A percentile compares a stretch with the other conserved stretches of the same genome.
These are phyloP conservation scores for Lampropteryx suffumata DNA, from an alignment of 2,888 invertebrate species.

Conservation along the genomic window DNA sequence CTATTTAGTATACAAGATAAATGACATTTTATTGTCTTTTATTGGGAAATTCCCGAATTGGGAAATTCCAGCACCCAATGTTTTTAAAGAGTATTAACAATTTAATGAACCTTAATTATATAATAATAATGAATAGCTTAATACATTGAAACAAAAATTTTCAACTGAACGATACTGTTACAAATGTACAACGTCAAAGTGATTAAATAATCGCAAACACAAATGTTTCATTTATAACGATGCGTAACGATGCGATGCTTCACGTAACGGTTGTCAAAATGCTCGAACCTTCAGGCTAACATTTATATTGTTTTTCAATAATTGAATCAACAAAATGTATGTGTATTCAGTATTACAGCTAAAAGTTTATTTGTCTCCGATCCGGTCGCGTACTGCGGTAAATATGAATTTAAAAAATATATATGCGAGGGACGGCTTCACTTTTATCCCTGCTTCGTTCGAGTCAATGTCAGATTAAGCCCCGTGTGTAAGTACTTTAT, in stretches of 20 bases:
- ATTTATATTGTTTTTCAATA: slow-evolving; percentile 7
- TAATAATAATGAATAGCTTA: slow-evolving; percentile 11
- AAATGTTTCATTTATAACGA: slow-evolving; percentile 3
- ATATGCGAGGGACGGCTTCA: slow-evolving; percentile 27
- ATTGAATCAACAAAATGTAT: slow-evolving; percentile 8
- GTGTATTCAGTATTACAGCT: slow-evolving; percentile 5
- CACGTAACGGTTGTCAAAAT: slow-evolving; percentile 2
- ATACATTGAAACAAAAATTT: slow-evolving; percentile 16
- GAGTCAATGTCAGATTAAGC: slow-evolving; percentile 57
- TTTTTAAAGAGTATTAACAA: too few relatives aligned
- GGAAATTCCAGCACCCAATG: too few relatives aligned
- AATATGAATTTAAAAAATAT: slow-evolving; percentile 32
- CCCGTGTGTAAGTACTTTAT: slow-evolving; percentile 51
- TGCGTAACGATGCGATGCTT: slow-evolving; percentile 2
- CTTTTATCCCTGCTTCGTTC: slow-evolving; percentile 44
- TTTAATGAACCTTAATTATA: too few relatives aligned
- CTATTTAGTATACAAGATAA: too few relatives aligned
- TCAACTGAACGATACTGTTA: slow-evolving; percentile 13
- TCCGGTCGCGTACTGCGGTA: slow-evolving; percentile 25
- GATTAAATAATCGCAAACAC: slow-evolving; percentile 4
- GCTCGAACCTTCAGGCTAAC: background rate
- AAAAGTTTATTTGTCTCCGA: slow-evolving; percentile 24
- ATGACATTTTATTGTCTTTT: too few relatives aligned
- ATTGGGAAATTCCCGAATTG: too few relatives aligned
- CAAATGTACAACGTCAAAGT: slow-evolving; percentile 6